phyloP scores from a whole-genome alignment of 2,797 vertebrate species.

The Lindbergichthys nudifrons region DNA sequence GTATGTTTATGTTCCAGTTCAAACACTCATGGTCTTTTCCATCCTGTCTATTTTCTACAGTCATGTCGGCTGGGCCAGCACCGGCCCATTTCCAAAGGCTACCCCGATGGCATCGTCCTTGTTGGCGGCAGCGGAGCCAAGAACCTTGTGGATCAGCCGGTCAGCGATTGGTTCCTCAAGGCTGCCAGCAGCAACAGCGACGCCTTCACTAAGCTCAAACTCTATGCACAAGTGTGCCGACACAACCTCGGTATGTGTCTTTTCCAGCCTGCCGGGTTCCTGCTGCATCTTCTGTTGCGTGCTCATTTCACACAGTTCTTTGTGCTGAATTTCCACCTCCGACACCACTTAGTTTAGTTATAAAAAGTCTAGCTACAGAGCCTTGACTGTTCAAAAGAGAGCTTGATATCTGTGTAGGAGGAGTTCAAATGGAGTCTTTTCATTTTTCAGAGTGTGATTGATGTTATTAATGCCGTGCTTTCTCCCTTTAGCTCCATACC shows the following conservation, averaged over 20 bases:
- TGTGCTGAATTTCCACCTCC: slow-evolving; percentile 28
- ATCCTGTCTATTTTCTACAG: slow-evolving; percentile 72
- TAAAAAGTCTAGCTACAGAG: slow-evolving; percentile 40
- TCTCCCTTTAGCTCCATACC: slow-evolving; percentile 91
- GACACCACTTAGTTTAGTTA: slow-evolving; percentile 24
- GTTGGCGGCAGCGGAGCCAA: slow-evolving; percentile 91
- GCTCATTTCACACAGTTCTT: neutral
- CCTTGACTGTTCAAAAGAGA: slow-evolving; percentile 47
- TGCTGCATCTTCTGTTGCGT: neutral
- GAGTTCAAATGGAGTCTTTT: slow-evolving; percentile 26
- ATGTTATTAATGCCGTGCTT: slow-evolving; percentile 24
- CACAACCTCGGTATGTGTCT: slow-evolving; percentile 91
- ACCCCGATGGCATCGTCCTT: slow-evolving; percentile 94
- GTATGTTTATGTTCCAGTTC: neutral
- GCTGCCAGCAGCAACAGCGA: slow-evolving; percentile 91
- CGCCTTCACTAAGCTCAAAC: slow-evolving; percentile 94
- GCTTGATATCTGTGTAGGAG: slow-evolving; percentile 44
- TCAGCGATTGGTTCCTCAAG: slow-evolving; percentile 98
- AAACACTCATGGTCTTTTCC: slow-evolving; percentile 2
- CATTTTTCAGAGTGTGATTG: slow-evolving; percentile 5
- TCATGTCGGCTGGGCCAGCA: slow-evolving; percentile 97
- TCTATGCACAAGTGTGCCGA: slow-evolving; percentile 98
- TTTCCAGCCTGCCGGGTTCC: neutral
- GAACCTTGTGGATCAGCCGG: slow-evolving; percentile 91
- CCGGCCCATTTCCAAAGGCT: slow-evolving; percentile 95